Conservation (phyloP, 2,797 vertebrate genomes). For the Neosalanx taihuensis region DNA sequence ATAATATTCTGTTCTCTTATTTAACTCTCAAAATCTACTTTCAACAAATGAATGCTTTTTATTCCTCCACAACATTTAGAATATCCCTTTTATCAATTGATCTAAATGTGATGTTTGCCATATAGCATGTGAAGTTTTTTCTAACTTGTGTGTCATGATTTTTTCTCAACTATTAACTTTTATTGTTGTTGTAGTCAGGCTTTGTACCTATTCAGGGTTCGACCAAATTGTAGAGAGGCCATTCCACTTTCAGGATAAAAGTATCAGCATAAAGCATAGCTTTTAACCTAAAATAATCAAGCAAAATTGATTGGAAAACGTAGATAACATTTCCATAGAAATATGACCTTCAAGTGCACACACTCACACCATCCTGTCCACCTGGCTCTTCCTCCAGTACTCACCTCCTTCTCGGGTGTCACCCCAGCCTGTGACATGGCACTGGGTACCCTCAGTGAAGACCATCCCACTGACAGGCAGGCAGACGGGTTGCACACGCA, state of each 20-base stretch:
- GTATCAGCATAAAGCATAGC: not conserved
- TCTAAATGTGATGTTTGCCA: too few species aligned
- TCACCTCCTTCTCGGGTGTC: conserved; percentile 26
- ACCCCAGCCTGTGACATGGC: conserved; percentile 69
- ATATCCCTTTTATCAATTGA: too few species aligned
- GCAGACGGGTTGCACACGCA: conserved; percentile 60
- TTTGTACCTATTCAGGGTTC: not conserved
- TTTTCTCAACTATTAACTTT: too few species aligned
- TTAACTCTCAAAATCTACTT: too few species aligned
- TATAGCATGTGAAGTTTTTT: too few species aligned
- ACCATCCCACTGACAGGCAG: conserved; percentile 40
- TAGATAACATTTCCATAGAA: not conserved
- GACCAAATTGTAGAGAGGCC: not conserved
- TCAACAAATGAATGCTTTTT: too few species aligned
- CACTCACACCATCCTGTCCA: not conserved
- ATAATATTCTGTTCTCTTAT: too few species aligned
- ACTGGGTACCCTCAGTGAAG: conserved; percentile 46
- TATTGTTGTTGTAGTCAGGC: too few species aligned
- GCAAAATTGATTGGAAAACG: not conserved
- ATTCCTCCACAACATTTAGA: too few species aligned
- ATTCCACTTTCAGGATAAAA: not conserved
- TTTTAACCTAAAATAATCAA: too few species aligned
- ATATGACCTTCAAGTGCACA: not conserved
- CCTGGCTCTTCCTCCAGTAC: not conserved
- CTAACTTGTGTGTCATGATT: too few species aligned